Evolutionary conservation across 1,140 invertebrate genomes (phyloP), one percentile per base, ranked within the genome.

Genomic region (Drosophila obscura): DNA sequence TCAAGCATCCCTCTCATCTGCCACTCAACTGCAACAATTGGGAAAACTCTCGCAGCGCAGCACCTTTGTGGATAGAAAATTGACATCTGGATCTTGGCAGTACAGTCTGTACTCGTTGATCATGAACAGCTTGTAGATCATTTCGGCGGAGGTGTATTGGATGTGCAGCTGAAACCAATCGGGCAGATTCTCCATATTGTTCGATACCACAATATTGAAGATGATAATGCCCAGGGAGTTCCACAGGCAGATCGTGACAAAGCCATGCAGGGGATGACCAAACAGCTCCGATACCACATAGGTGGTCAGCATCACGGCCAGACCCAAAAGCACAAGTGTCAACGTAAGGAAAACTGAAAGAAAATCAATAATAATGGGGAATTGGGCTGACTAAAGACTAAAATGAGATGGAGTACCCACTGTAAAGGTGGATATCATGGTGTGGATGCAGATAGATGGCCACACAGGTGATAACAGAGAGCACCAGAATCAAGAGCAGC

Each of bases 11-110:
- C n/a, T 11, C 3, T 1, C 19, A 19, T 39, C 11, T 50, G 16
- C 13, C 46, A 66, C 71, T 73, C 43, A 84, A 89, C 84, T 28
- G 77, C 85, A 85, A 55, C 84, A 89, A 15, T 79, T 64, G 8
- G 84, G 84, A 0, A 4, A 1, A 4, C 9, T 26, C 0, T 51
- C 0, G 50, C 84, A 90, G 0, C 65, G 28, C 6, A 58, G 49
- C 6, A 89, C 6, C 2, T 60, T 11, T 2, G 6, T n/a, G 8
- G 84, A 90, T 0, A 83, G 13, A n/a, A 85, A 90, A 0, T 1
- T 0, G 0, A 89, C 43, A 1, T 50, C 3, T 0, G 45, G 6
- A 66, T 89, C 71, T 2, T 9, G n/a, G 58, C 84, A 89, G 0
- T 52, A 13, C 4, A 50, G 24, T 0, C 50, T 26, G 16, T 48